Percentiles rank a stretch among this genome's conserved stretches.
phyloP scores from a whole-genome alignment of 2,888 invertebrate species.

The Clunio marinus region DNA sequence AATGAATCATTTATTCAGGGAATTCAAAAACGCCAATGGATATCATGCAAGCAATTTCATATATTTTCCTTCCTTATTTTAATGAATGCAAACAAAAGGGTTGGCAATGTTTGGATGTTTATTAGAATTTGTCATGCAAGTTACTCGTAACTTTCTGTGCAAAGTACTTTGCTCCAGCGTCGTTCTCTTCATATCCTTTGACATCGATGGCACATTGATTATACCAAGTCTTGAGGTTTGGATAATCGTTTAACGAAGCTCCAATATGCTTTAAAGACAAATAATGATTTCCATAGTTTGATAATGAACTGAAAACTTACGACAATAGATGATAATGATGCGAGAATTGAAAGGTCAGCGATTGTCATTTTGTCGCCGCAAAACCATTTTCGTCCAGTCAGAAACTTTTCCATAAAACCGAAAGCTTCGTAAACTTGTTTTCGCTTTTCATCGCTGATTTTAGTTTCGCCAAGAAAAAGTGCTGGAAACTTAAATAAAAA shows the following conservation, averaged over 20 bases:
- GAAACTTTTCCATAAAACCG: conserved; percentile 47
- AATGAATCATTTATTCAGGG: too few species aligned
- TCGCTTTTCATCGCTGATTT: conserved; percentile 55
- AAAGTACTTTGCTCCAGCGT: conserved; percentile 58
- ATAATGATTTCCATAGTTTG: too few species aligned
- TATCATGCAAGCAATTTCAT: too few species aligned
- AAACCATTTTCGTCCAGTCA: conserved; percentile 48
- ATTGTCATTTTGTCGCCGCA: conserved; percentile 51
- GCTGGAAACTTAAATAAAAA: conserved; percentile 55
- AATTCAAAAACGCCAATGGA: too few species aligned
- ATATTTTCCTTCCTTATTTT: neutral
- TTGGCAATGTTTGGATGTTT: neutral
- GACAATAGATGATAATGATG: conserved; percentile 50
- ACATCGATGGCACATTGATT: conserved; percentile 55
- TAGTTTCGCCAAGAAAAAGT: conserved; percentile 57
- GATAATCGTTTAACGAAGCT: conserved; percentile 40
- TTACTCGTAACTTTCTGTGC: conserved; percentile 58
- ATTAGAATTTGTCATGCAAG: conserved; percentile 44
- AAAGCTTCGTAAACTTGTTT: conserved; percentile 57
- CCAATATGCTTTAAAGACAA: conserved; percentile 40
- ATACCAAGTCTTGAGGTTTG: conserved; percentile 52
- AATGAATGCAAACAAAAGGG: neutral
- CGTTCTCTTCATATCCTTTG: conserved; percentile 59
- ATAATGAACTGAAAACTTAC: too few species aligned
- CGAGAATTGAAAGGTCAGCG: conserved; percentile 50